Evolutionary conservation across 2,888 invertebrate genomes (phyloP).

Genomic region (Sympetrum striolatum): DNA sequence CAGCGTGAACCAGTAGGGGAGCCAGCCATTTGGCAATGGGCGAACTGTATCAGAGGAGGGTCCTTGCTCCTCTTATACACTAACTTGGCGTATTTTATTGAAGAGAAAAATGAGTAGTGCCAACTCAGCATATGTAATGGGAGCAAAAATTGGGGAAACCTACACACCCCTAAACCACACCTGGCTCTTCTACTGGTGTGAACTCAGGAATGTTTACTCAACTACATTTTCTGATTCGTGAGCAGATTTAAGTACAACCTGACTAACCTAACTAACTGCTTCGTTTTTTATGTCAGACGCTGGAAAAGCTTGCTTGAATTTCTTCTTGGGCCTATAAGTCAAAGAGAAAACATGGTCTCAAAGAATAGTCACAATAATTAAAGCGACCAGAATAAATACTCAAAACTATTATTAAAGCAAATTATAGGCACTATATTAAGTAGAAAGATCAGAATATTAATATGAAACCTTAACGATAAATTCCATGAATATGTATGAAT

Average conservation of each 20-base stretch:
- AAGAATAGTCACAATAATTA: background rate
- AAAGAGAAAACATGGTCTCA: background rate
- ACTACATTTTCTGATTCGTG: slow-evolving; percentile 25
- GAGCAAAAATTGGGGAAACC: slow-evolving; percentile 8
- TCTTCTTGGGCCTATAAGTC: slow-evolving; percentile 30
- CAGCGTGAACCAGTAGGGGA: slow-evolving; percentile 43
- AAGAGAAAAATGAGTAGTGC: slow-evolving; percentile 36
- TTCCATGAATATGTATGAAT: no score
- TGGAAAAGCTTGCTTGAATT: slow-evolving; percentile 34
- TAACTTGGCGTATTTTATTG: slow-evolving; percentile 14
- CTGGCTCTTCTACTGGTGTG: slow-evolving; percentile 41
- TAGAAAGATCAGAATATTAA: no score
- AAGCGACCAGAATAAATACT: background rate
- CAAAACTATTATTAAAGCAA: no score
- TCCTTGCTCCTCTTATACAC: slow-evolving; percentile 1
- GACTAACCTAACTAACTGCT: slow-evolving; percentile 32
- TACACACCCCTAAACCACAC: slow-evolving; percentile 40
- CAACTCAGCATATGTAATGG: slow-evolving; percentile 32
- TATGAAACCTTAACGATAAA: background rate
- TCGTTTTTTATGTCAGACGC: slow-evolving; percentile 26
- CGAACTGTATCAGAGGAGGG: slow-evolving; percentile 16
- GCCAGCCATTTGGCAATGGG: slow-evolving; percentile 10
- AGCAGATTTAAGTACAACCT: slow-evolving; percentile 36
- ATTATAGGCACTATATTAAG: no score
- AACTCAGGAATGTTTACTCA: slow-evolving; percentile 43